Conservation (phyloP, 2,797 vertebrate species). For the Enteromius thamalakanensis region DNA sequence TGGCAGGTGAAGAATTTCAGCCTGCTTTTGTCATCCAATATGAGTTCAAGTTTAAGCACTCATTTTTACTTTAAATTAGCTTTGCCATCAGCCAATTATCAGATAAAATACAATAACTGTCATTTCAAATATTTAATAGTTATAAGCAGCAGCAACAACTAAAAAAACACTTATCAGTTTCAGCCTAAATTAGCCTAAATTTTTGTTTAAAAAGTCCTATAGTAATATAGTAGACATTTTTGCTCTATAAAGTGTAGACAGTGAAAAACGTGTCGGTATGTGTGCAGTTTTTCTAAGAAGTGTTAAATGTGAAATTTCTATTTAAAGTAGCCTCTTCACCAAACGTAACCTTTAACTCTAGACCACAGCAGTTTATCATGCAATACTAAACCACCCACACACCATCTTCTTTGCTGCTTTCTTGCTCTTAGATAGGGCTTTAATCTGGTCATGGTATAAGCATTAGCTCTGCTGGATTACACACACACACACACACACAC, state of each 20-base stretch:
- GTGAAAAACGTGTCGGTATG: background rate
- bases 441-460: slow-evolving; percentile 14
- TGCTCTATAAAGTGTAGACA: background rate
- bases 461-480: slow-evolving; percentile 1
- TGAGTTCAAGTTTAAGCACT: background rate
- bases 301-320: slow-evolving; percentile 33
- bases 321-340: slow-evolving; percentile 7
- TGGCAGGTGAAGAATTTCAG: background rate
- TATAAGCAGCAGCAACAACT: background rate
- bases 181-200: background rate
- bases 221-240: background rate
- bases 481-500: background rate
- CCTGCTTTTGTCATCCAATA: background rate
- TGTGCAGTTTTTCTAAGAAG: background rate
- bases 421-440: background rate
- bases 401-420: background rate
- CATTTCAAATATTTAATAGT: background rate
- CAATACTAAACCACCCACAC: slow-evolving; percentile 24
- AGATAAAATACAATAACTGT: background rate
- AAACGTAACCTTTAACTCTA: slow-evolving; percentile 40
- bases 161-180: background rate
- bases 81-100: background rate
- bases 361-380: slow-evolving; percentile 37
- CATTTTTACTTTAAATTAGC: background rate
- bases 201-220: background rate